Base-by-base conservation (phyloP, 2,888 invertebrate genomes). In the Poecilobothrus nobilitatus region DNA sequence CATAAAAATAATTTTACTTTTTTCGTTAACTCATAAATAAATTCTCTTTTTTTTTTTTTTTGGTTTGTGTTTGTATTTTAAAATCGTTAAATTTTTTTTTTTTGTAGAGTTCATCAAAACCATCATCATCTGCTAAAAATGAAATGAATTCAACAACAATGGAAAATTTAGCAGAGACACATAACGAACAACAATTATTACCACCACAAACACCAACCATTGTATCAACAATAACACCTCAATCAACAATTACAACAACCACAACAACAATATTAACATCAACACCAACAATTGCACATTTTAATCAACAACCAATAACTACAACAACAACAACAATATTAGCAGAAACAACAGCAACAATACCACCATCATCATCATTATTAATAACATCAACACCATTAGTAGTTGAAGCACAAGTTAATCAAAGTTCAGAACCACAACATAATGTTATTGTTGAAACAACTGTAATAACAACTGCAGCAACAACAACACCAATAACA, bases 111-210 rank as follows among this genome's bases (percentile, higher is more conserved):
- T 75, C 76, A 70, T 76, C 76, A 37, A 77, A 76, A 73, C 74
- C 75, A 70, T 73, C 75, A 67, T 73, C 72, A 68, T 74, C 73
- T 33, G 73, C 73, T 8, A 75, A 74, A 74, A 72, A 70, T 64
- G 76, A 77, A 68, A 72, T 75, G 68, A 76, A 75, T 72, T 77
- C 76, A 44, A 76, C 77, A 71, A 74, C 75, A 67, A 74, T 76
- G 74, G 78, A 77, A 68, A 76, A 75, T 68, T 70, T 76, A 75
- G 74, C 74, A 4, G 76, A 75, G 69, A 71, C 76, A 68, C 76
- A 75, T 72, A 74, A 74, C 69, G 75, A 75, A 27, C 68, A 71
- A 74, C 70, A 67, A 66, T 71, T 72, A 27, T 69, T 74, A 37
- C 74, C 75, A 70, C 72, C 75, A 67, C 71, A 73, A 63, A 71